A percentile compares a stretch with the other conserved stretches of the same genome.
These are phyloP conservation scores for Cyrtonyx montezumae DNA, from an alignment of 2,113 vertebrate species.

Conservation along the genomic window DNA sequence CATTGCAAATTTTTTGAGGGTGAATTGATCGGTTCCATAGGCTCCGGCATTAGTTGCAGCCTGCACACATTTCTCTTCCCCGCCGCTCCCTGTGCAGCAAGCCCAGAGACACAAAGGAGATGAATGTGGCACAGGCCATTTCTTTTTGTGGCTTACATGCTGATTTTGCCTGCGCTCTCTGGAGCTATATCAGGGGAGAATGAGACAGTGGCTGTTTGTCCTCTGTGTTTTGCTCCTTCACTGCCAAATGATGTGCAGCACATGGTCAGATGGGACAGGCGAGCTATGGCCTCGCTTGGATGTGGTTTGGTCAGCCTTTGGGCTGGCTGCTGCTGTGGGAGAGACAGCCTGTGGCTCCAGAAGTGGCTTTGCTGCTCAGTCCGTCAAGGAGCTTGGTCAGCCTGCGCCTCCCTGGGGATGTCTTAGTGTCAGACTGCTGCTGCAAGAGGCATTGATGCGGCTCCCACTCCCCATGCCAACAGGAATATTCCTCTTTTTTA, in stretches of 20 bases:
- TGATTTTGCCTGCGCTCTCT: neutral
- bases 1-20: neutral
- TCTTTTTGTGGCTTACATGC: neutral
- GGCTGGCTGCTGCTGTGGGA: neutral
- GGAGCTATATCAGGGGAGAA: neutral
- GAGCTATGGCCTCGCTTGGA: neutral
- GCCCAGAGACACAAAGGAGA: slow-evolving; percentile 24
- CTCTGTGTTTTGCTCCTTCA: neutral
- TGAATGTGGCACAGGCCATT: neutral
- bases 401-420: neutral
- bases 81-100: neutral
- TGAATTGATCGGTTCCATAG: slow-evolving; percentile 20
- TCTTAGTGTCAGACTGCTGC: neutral
- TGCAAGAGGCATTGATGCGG: neutral
- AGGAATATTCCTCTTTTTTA: neutral
- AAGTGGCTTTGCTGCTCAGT: neutral
- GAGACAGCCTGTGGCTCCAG: neutral
- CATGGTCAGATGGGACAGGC: neutral
- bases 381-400: neutral
- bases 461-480: neutral
- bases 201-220: neutral
- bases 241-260: neutral
- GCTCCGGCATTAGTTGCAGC: slow-evolving; percentile 8
- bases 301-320: slow-evolving; percentile 5
- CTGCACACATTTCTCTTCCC: slow-evolving; percentile 32